phyloP scores from a whole-genome alignment of 2,797 vertebrate genomes.

The Labeo calbasu region DNA sequence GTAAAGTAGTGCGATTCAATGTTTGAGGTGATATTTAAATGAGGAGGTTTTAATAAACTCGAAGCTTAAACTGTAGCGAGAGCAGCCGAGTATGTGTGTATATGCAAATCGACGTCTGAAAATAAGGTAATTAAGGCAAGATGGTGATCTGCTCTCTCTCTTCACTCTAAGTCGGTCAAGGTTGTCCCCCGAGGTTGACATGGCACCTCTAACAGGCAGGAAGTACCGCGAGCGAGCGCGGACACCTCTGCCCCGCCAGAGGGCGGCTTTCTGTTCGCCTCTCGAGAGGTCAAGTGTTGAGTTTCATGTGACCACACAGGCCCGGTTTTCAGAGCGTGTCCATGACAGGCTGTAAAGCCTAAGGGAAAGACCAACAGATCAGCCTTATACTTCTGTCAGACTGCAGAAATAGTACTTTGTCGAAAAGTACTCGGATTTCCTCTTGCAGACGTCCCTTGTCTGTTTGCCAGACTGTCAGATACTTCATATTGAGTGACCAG shows the following conservation, averaged over 20 bases:
- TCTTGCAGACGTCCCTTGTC: slow-evolving; percentile 7
- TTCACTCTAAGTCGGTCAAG: slow-evolving; percentile 38
- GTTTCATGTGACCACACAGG: slow-evolving; percentile 37
- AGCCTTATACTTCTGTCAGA: slow-evolving; percentile 27
- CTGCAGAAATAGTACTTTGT: slow-evolving; percentile 23
- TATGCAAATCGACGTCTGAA: slow-evolving; percentile 12
- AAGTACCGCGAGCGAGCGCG: background rate
- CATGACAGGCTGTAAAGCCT: slow-evolving; percentile 25
- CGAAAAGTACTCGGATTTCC: background rate
- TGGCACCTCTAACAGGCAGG: slow-evolving; percentile 30
- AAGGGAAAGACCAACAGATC: slow-evolving; percentile 44
- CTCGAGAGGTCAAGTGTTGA: slow-evolving; percentile 38
- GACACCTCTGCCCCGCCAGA: slow-evolving; percentile 37
- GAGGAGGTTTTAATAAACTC: slow-evolving; percentile 25
- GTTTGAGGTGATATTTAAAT: slow-evolving; percentile 25
- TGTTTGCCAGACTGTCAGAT: slow-evolving; percentile 32
- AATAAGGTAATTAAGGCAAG: slow-evolving; percentile 33
- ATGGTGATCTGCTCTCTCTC: slow-evolving; percentile 15
- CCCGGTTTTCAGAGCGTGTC: slow-evolving; percentile 51
- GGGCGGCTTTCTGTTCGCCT: slow-evolving; percentile 16
- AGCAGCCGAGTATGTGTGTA: background rate
- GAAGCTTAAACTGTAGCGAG: slow-evolving; percentile 3
- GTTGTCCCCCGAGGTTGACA: slow-evolving; percentile 14
- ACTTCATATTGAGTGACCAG: slow-evolving; percentile 36
- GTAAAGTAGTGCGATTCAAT: slow-evolving; percentile 41